phyloP scores from a whole-genome alignment of 2,113 vertebrate genomes.

The Misgurnus mizolepis region DNA sequence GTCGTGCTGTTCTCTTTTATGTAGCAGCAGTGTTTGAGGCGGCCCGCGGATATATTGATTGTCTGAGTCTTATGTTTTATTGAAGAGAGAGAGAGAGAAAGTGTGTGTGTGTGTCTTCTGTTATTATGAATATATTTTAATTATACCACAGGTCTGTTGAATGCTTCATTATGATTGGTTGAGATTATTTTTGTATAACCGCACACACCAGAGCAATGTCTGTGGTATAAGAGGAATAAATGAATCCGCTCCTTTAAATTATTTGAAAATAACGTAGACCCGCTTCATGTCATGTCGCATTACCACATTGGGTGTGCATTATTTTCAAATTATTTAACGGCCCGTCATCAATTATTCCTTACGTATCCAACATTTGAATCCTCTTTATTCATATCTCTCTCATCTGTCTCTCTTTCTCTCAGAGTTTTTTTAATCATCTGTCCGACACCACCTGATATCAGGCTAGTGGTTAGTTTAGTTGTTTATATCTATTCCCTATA shows the following conservation, averaged over 20 bases:
- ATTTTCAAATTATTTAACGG: too few relatives aligned
- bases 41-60: slow-evolving; percentile 54
- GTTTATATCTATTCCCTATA: slow-evolving; percentile 19
- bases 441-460: slow-evolving; percentile 22
- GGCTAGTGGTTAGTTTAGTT: slow-evolving; percentile 19
- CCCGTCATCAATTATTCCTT: too few relatives aligned
- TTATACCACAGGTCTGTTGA: too few relatives aligned
- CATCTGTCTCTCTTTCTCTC: slow-evolving; percentile 40
- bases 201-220: too few relatives aligned
- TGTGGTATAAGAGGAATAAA: too few relatives aligned
- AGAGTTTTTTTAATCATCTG: not conserved
- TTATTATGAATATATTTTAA: slow-evolving; percentile 4
- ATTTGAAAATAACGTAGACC: too few relatives aligned
- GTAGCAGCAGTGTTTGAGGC: slow-evolving; percentile 1
- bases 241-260: too few relatives aligned
- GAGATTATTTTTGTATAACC: too few relatives aligned
- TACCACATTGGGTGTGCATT: too few relatives aligned
- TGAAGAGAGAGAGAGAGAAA: slow-evolving; percentile 50
- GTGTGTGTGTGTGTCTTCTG: not conserved
- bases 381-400: slow-evolving; percentile 10
- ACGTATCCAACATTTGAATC: not conserved
- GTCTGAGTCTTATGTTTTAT: slow-evolving; percentile 63
- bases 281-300: too few relatives aligned
- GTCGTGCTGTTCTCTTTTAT: slow-evolving; percentile 21
- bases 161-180: too few relatives aligned